phyloP scores from a whole-genome alignment of 2,888 invertebrate genomes.

The Caenorhabditis imperialis region DNA sequence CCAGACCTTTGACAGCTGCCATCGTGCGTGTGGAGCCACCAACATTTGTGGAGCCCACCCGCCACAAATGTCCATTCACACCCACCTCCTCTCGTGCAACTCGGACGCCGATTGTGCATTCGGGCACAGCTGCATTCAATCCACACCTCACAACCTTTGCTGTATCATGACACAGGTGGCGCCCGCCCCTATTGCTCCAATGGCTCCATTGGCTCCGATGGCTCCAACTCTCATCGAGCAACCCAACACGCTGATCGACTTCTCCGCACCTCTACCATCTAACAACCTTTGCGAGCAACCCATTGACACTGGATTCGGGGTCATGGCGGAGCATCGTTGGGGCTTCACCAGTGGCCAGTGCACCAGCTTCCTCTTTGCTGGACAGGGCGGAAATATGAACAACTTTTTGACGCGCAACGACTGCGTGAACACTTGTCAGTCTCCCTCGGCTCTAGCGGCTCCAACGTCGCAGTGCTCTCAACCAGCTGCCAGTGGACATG shows the following conservation, averaged over 20 bases:
- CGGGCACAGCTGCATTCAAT: slow-evolving; percentile 38
- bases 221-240: not conserved
- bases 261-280: slow-evolving; percentile 9
- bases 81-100: slow-evolving; percentile 45
- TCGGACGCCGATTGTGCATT: slow-evolving; percentile 38
- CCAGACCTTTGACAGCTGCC: slow-evolving; percentile 57
- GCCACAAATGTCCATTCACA: slow-evolving; percentile 44
- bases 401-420: slow-evolving; percentile 66
- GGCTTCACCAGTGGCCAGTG: slow-evolving; percentile 59
- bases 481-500: slow-evolving; percentile 54
- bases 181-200: slow-evolving; percentile 1
- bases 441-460: slow-evolving; percentile 17
- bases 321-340: slow-evolving; percentile 60
- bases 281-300: slow-evolving; percentile 58
- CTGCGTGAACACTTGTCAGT: slow-evolving; percentile 63
- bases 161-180: not conserved
- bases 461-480: slow-evolving; percentile 45
- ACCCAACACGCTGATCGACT: slow-evolving; percentile 23
- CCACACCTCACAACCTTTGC: slow-evolving; percentile 1
- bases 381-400: slow-evolving; percentile 68
- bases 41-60: slow-evolving; percentile 51
- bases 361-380: slow-evolving; percentile 62
- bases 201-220: not conserved
- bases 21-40: slow-evolving; percentile 55
- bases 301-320: slow-evolving; percentile 53